A percentile compares a stretch with the other conserved stretches of the same genome.
These are phyloP conservation scores for Leucoma salicis DNA, from an alignment of 2,888 invertebrate genomes.

Conservation along the genomic window DNA sequence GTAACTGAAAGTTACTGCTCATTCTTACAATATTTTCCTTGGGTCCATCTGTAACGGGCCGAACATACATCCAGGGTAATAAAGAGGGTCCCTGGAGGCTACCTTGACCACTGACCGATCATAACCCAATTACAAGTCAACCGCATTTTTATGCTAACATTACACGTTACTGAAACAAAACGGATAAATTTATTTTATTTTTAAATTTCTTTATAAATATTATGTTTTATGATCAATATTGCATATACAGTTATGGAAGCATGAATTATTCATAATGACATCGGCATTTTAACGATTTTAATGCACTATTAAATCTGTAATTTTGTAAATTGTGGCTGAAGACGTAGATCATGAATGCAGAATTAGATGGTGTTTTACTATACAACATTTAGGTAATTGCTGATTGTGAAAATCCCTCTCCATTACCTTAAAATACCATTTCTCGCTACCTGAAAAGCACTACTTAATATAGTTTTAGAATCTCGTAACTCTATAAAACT, in stretches of 20 bases:
- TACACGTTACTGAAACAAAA: conserved; percentile 42
- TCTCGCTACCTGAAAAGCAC: conserved; percentile 42
- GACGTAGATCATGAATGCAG: too few species aligned
- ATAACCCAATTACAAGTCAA: conserved; percentile 62
- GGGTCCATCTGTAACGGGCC: conserved; percentile 34
- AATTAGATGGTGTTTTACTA: too few species aligned
- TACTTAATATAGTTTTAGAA: conserved; percentile 37
- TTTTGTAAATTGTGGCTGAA: too few species aligned
- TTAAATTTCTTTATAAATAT: conserved; percentile 30
- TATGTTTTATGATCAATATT: conserved; percentile 28
- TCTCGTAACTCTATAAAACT: conserved; percentile 21
- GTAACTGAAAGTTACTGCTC: conserved; percentile 20
- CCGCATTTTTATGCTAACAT: conserved; percentile 57
- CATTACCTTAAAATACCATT: conserved; percentile 51
- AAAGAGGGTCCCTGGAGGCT: conserved; percentile 44
- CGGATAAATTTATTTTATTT: conserved; percentile 40
- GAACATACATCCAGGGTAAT: conserved; percentile 46
- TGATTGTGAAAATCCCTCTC: conserved; percentile 44
- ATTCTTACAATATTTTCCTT: conserved; percentile 33
- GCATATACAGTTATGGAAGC: too few species aligned
- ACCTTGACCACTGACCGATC: conserved; percentile 47
- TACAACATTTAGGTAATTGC: too few species aligned
- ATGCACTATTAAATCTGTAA: too few species aligned
- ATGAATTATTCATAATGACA: too few species aligned
- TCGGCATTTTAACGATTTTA: too few species aligned